Base-by-base conservation (phyloP, 2,888 invertebrate species). In the Drosophila meridiana region DNA sequence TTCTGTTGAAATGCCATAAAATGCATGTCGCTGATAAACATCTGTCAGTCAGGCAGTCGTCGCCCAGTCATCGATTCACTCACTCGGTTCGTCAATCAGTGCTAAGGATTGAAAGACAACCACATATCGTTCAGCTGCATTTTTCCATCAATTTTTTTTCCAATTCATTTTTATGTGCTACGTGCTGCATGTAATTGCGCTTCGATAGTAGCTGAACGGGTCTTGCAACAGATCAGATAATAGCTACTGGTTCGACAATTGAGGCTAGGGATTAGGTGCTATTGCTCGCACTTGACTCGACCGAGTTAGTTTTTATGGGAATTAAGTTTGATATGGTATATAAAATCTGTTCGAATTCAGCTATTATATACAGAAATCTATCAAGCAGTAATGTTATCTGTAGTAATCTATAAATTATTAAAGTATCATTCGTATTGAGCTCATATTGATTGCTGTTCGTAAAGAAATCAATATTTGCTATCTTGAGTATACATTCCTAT, bases 1-100 rank as follows among this genome's bases (percentile, higher is more conserved):
- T 82, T 87, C 85, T 76, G 74, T 72, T 66, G 87, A 86, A 86
- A 84, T 67, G 87, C 73, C 62, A 80, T 86, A 87, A 86, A 89
- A 82, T 75, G 60, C 70, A 71, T 78, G 61, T 61, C 55, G 75
- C 75, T 76, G 85, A 86, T 87, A 86, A 87, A 72, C 82, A 86
- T 86, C 85, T 78, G 89, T 81, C 82, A 78, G 62, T 58, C 70
- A 57, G 67, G 61, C 69, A 28, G 58, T 42, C 62, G 60, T 42
- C 64, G 28, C 55, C 13, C 20, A n/a, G 73, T 42, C 56, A 14
- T 0, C 40, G 38, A 13, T 30, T 56, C 56, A 56, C 62, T 76
- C 72, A 70, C 36, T 64, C 69, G 42, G 65, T 67, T 63, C 43
- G 72, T 68, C 77, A 77, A 77, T 77, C 79, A 70, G 50, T 64